These are phyloP conservation scores for Passer montanus DNA, from an alignment of 2,113 vertebrate species.

Conservation along the genomic window DNA sequence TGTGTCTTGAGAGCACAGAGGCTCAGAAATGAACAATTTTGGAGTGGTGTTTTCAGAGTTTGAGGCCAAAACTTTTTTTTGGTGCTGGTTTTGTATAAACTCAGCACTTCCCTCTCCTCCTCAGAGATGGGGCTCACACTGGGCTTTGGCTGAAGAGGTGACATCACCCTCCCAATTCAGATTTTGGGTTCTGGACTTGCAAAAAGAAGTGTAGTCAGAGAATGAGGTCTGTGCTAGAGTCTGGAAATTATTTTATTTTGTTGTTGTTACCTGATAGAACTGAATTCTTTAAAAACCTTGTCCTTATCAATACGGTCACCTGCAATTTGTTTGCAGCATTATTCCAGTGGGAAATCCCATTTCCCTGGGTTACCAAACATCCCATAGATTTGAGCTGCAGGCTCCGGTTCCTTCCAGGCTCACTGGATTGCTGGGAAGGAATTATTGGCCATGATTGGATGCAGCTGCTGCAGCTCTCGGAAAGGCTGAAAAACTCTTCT, in stretches of 20 bases:
- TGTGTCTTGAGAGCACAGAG: background rate
- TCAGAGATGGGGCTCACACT: background rate
- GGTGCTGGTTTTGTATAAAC: background rate
- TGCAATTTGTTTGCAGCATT: background rate
- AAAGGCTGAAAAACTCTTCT: background rate
- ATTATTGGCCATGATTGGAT: background rate
- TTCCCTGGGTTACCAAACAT: background rate
- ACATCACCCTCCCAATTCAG: background rate
- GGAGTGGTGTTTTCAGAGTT: background rate
- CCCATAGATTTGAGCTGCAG: background rate
- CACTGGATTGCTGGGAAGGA: background rate
- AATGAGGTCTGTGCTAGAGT: background rate
- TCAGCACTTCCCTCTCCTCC: background rate
- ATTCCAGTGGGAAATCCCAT: background rate
- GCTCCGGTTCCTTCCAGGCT: background rate
- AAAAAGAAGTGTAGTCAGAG: rapidly evolving
- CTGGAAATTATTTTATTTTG: background rate
- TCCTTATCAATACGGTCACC: background rate
- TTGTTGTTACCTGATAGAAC: background rate
- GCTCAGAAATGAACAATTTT: background rate
- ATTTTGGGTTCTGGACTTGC: background rate
- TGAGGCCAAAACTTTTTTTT: background rate
- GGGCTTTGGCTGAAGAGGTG: background rate
- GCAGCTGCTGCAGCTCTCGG: background rate
- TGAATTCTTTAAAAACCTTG: background rate